Conservation (phyloP, 2,797 vertebrate species). For the Taenioides sp. region DNA sequence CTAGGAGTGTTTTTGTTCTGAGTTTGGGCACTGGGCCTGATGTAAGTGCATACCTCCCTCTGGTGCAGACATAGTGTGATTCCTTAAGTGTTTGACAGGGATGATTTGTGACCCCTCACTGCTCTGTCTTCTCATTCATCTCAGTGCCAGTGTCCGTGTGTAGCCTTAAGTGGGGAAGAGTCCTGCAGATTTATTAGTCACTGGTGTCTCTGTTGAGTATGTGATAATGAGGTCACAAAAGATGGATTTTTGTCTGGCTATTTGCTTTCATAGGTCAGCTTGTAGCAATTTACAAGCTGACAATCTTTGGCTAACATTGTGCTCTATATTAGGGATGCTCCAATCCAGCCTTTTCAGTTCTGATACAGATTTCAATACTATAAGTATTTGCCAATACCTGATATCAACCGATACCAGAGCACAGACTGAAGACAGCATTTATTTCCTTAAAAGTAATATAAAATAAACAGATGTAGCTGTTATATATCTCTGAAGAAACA, state of each 20-base stretch:
- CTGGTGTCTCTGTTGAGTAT: constrained; percentile 52
- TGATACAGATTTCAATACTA: too few species aligned
- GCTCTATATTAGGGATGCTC: too few species aligned
- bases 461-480: too few species aligned
- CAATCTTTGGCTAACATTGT: not conserved
- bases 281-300: constrained; percentile 19
- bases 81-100: constrained; percentile 39
- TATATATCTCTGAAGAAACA: too few species aligned
- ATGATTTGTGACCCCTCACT: constrained; percentile 41
- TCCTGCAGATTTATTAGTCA: constrained; percentile 46
- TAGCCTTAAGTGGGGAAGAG: constrained; percentile 31
- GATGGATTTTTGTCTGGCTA: not conserved
- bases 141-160: constrained; percentile 40
- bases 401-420: too few species aligned
- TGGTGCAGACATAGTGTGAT: constrained; percentile 30
- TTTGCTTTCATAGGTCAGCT: not conserved
- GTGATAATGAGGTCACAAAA: constrained; percentile 67
- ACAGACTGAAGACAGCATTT: too few species aligned
- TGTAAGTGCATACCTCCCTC: constrained; percentile 41
- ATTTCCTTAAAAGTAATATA: too few species aligned
- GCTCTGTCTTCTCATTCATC: constrained; percentile 40
- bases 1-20: constrained; percentile 59
- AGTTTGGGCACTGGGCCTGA: constrained; percentile 54
- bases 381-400: too few species aligned
- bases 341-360: too few species aligned